A percentile compares a stretch with the other conserved stretches of the same genome.
phyloP scores from a whole-genome alignment of 2,113 vertebrate genomes.

The Notarius quadriscutis region DNA sequence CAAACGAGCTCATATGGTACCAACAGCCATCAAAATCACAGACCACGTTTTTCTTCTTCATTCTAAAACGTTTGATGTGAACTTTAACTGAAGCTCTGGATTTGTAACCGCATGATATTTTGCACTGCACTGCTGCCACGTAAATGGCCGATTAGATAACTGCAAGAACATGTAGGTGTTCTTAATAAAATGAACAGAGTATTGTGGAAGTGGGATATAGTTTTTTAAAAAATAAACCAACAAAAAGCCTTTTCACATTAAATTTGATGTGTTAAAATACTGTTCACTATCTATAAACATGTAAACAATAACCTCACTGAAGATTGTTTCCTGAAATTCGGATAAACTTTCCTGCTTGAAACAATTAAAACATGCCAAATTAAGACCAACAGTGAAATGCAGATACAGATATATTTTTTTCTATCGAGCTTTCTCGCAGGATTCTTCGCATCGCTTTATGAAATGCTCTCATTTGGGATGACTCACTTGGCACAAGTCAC shows the following conservation, averaged over 20 bases:
- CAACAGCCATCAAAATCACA: too few relatives aligned
- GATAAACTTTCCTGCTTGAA: neutral
- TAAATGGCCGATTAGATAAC: too few relatives aligned
- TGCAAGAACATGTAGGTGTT: too few relatives aligned
- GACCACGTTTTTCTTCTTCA: too few relatives aligned
- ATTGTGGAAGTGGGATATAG: neutral
- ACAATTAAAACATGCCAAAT: neutral
- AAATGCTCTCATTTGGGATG: constrained; percentile 64
- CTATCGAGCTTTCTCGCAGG: constrained; percentile 43
- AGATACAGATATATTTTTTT: neutral
- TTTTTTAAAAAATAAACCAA: too few relatives aligned
- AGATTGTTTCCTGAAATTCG: neutral
- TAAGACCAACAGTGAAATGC: neutral
- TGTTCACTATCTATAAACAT: neutral
- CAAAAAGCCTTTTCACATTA: neutral
- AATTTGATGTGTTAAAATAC: neutral
- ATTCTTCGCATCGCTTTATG: constrained; percentile 51
- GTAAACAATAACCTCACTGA: neutral
- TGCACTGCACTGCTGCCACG: too few relatives aligned
- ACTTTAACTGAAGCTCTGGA: too few relatives aligned
- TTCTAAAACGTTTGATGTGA: too few relatives aligned
- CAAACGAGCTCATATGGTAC: too few relatives aligned
- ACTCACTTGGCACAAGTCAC: constrained; percentile 70
- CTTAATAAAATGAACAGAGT: neutral
- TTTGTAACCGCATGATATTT: too few relatives aligned